Percentiles rank a stretch among this genome's conserved stretches.
Conservation (phyloP, 2,797 vertebrate genomes). For the Pangasius krempfi region DNA sequence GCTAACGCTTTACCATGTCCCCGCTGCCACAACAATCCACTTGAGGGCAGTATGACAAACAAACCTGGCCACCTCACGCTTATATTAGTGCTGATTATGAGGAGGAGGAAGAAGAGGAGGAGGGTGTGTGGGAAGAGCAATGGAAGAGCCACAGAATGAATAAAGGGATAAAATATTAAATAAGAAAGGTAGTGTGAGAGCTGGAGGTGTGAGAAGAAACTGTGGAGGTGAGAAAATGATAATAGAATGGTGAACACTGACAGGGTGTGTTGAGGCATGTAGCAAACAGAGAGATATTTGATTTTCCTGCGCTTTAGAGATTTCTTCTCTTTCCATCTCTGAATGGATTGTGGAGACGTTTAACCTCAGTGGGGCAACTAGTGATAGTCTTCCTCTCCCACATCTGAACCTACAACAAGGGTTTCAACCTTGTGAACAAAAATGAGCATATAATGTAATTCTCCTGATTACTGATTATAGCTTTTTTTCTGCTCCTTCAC, state of each 20-base stretch:
- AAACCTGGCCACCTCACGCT: constrained; percentile 33
- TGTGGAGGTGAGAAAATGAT: constrained; percentile 1
- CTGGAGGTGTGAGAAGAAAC: constrained; percentile 12
- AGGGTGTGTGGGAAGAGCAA: constrained; percentile 21
- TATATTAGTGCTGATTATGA: constrained; percentile 19
- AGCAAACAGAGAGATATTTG: neutral
- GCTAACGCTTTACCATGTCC: neutral
- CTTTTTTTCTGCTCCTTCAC: constrained; percentile 30
- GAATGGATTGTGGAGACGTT: constrained; percentile 35
- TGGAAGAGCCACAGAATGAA: neutral
- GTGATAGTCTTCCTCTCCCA: constrained; percentile 66
- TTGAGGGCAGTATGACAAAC: constrained; percentile 36
- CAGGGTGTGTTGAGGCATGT: constrained; percentile 16
- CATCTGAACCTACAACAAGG: constrained; percentile 69
- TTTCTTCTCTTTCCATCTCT: constrained; percentile 27
- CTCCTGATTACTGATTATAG: constrained; percentile 64
- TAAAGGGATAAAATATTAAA: neutral
- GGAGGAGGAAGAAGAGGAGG: constrained; percentile 3
- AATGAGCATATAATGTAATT: constrained; percentile 68
- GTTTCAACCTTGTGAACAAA: constrained; percentile 71
- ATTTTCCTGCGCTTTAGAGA: constrained; percentile 41
- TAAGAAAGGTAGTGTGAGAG: neutral
- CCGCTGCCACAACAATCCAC: neutral
- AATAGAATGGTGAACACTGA: constrained; percentile 1
- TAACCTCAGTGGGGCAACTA: constrained; percentile 27